Evolutionary conservation across 2,113 vertebrate species (phyloP), one percentile per base, ranked within the genome.

Genomic region (Cyphomyrus discorhynchus): DNA sequence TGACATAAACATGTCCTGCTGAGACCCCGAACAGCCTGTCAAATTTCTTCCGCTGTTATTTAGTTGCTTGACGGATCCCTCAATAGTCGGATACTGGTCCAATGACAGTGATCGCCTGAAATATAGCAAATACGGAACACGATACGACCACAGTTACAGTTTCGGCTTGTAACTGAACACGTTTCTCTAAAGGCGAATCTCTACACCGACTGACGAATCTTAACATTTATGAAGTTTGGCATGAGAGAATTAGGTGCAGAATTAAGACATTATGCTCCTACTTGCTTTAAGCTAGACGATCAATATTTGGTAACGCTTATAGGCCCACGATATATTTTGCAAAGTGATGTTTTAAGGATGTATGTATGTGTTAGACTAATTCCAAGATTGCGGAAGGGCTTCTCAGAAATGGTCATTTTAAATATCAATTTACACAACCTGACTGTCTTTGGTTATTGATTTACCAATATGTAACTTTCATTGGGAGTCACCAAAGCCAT

Each of bases 401-500:
- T 31, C 15, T 52, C 27, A 86, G 49, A 86, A 86, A 86, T 39
- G 27, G 17, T 50, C 49, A 17, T 86, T 52, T 86, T 4, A 86
- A 15, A n/a, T 86, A 53, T 86, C 49, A n/a, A 35, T 86, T 86
- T 53, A 5, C 13, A 19, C 15, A 53, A 21, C 50, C 21, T 39
- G 70, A 45, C 42, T 24, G 3, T 39, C 46, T 53, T 24, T 47
- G 42, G 80, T n/a, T 11, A 17, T 85, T 13, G 46, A 17, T 13
- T 85, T n/a, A 49, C 45, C 83, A 85, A 21, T 85, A 80, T 87
- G 10, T 56, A 87, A 56, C 85, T 49, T 53, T 56, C 50, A 86
- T 11, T 86, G 24, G 66, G 24, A 87, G 31, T 53, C 85, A 53
- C 50, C 49, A 35, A 56, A 10, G 7, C 47, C 50, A 21, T 53